Evolutionary conservation across 2,113 vertebrate species (phyloP).

Genomic region (Chloebia gouldiae): DNA sequence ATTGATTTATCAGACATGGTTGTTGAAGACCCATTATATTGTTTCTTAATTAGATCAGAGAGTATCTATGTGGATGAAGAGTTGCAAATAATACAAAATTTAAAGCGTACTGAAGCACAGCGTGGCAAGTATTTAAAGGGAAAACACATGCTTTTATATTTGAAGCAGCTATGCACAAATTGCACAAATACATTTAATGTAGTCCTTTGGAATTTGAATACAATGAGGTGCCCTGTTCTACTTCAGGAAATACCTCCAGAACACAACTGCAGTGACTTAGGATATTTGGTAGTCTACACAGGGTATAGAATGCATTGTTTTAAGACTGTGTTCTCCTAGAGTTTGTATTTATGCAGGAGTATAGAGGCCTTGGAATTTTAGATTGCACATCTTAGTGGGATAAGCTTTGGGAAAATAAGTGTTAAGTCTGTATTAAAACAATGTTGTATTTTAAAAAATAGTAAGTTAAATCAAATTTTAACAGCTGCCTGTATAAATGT

Average conservation of each 20-base stretch:
- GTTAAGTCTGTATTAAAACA: background rate
- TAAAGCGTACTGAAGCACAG: background rate
- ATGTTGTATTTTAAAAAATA: background rate
- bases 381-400: background rate
- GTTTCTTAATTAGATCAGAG: background rate
- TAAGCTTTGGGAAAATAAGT: background rate
- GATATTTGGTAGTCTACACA: background rate
- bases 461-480: background rate
- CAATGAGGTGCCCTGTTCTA: background rate
- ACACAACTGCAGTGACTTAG: background rate
- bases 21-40: background rate
- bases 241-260: background rate
- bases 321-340: background rate
- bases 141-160: background rate
- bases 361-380: background rate
- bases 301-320: background rate
- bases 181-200: background rate
- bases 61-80: background rate
- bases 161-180: background rate
- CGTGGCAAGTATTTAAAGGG: background rate
- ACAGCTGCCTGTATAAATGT: background rate
- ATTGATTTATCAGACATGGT: background rate
- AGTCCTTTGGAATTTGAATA: background rate
- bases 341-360: background rate
- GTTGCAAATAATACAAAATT: background rate